A percentile compares a stretch with the other conserved stretches of the same genome.
These are phyloP conservation scores for Baryphthengus martii DNA, from an alignment of 2,113 vertebrate genomes.

Conservation along the genomic window DNA sequence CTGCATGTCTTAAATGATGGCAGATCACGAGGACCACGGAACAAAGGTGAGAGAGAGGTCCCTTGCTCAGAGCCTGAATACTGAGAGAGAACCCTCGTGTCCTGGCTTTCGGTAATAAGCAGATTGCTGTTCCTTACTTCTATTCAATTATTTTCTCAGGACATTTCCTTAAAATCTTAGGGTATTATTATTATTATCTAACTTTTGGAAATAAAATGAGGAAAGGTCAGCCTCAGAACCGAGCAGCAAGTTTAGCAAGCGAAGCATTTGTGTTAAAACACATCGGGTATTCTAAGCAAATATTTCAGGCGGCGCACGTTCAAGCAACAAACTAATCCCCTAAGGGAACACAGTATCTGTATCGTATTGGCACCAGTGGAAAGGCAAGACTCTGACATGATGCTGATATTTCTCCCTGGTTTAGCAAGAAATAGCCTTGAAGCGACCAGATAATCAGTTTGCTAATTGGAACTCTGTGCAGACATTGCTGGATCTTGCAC, in stretches of 20 bases:
- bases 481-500: slow-evolving; percentile 3
- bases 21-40: background rate
- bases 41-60: background rate
- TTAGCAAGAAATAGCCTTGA: background rate
- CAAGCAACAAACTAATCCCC: background rate
- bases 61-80: background rate
- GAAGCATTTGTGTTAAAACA: background rate
- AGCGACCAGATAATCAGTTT: background rate
- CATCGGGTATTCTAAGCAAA: background rate
- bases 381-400: background rate
- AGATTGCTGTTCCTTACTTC: background rate
- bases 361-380: background rate
- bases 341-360: background rate
- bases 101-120: background rate
- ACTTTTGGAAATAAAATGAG: background rate
- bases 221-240: background rate
- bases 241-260: background rate
- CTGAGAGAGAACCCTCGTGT: background rate
- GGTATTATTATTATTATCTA: background rate
- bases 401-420: background rate
- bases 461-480: background rate
- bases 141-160: background rate
- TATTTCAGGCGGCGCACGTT: background rate
- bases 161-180: background rate
- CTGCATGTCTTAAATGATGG: background rate